Evolutionary conservation across 2,113 vertebrate species (phyloP), one percentile per base, ranked within the genome.

Genomic region (Ranitomeya imitator): DNA sequence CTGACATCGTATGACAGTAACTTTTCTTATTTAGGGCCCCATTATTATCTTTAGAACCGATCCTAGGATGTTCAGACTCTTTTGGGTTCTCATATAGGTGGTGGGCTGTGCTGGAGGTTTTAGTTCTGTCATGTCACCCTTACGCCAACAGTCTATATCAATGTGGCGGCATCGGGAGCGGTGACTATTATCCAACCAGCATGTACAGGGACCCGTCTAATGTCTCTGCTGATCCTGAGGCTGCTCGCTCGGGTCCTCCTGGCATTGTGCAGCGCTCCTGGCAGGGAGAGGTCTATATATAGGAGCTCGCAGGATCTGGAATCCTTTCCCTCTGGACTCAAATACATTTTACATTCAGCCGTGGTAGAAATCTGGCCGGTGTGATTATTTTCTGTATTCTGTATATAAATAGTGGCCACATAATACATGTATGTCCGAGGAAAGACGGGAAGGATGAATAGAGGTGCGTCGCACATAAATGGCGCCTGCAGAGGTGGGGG

Each of bases 361-460:
- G 37, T 83, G 80, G 80, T 65, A 51, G 80, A 51, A 83, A 67
- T 65, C 11, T 83, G 80, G 80, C 67, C 23, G 37, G 59, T 4
- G 15, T 26, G 21, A 83, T 67, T 83, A 83, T 83, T 83, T 52
- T 67, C 79, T 82, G 59, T 59, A 31, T 31, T 83, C 31, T 83
- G 51, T 51, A 45, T 83, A 65, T 83, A 83, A 65, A 83, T 14
- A 51, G 37, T 45, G 51, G 26, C 57, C 57, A 78, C 31, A 21
- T 76, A 57, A 78, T 26, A 18, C 37, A 5, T 51, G 73, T 77
- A n/a, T 57, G 85, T 45, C 60, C 2, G 2, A 60, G 54, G 11
- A 59, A n/a, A 55, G 69, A 85, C 14, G 82, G 31, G 21, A 26
- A 59, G 19, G 26, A 77, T 31, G 61, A 59, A 31, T 61, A 37